A percentile compares a stretch with the other conserved stretches of the same genome.
Evolutionary conservation across 2,113 vertebrate genomes (phyloP).

Genomic region (Ornithorhynchus anatinus): DNA sequence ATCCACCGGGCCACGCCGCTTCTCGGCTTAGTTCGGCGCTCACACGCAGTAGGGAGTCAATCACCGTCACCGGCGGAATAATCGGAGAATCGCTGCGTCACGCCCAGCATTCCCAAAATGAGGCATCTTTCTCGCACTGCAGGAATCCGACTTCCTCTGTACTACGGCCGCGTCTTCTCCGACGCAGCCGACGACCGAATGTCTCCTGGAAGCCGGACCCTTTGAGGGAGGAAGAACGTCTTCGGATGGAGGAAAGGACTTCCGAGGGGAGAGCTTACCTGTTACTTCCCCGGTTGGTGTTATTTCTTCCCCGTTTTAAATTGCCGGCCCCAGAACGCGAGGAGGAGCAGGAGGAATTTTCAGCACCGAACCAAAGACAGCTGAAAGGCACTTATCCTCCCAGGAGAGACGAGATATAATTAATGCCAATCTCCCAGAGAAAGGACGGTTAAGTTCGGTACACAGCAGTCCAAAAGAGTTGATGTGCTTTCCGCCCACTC

Average conservation of each 20-base stretch:
- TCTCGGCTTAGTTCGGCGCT: too few relatives aligned
- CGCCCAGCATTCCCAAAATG: too few relatives aligned
- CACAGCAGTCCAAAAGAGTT: slow-evolving; percentile 1
- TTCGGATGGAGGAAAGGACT: background rate
- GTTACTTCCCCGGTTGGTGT: background rate
- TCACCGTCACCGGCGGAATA: too few relatives aligned
- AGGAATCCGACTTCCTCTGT: too few relatives aligned
- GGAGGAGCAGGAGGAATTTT: background rate
- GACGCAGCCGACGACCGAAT: too few relatives aligned
- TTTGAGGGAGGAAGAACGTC: too few relatives aligned
- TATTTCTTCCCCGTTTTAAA: slow-evolving; percentile 5
- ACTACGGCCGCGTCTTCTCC: too few relatives aligned
- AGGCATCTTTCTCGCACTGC: too few relatives aligned
- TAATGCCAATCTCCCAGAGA: background rate
- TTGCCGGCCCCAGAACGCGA: background rate
- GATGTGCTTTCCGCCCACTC: background rate
- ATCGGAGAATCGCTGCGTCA: too few relatives aligned
- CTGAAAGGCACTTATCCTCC: background rate
- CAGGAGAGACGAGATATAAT: slow-evolving; percentile 1
- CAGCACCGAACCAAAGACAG: background rate
- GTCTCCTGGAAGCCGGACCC: too few relatives aligned
- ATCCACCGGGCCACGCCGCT: too few relatives aligned
- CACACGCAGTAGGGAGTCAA: too few relatives aligned
- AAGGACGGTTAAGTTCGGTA: slow-evolving; percentile 3
- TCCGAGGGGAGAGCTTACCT: background rate